Evolutionary conservation across 1,140 invertebrate species (phyloP), one percentile per base, ranked within the genome.

Genomic region (Oreohelix idahoensis): DNA sequence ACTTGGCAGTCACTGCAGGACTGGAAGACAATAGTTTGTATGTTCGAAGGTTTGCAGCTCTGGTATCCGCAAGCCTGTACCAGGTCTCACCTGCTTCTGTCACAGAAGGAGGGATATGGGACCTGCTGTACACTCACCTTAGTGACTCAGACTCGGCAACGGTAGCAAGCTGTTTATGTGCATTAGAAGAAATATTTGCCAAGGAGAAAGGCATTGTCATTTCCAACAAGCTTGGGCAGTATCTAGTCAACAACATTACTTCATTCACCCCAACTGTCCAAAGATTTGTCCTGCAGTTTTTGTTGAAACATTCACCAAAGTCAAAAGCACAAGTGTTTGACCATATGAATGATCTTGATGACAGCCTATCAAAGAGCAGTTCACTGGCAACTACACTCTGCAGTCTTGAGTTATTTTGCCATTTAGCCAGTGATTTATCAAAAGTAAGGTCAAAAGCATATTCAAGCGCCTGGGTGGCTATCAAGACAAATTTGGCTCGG

Each of bases 141-240:
- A 75, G 71, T 53, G 80, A 82, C 51, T 36, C n/a, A 8, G 71
- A 82, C 32, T 73, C 70, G 0, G 10, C 20, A 1, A 82, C 80
- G 17, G 80, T 82, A 26, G 71, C 80, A 0, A 39, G 45, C 32
- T 82, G 80, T 66, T 26, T 82, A 26, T 82, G 80, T 49, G 80
- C 80, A 32, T 71, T 82, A 42, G 80, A 82, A 35, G 71, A 82
- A 39, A 63, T 82, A 26, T 82, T 74, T 45, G 45, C 71, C 23
- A 39, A 36, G 20, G 80, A 82, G 58, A 75, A 73, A 29, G 80
- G 80, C 2, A 75, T 82, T 42, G 80, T 82, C 2, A 29, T 82
- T 29, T 82, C 80, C 2, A 82, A 82, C 32, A 82, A 82, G 45
- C 71, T 82, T 51, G 80, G 80, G 11, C 71, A 74, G 10, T 82